Evolutionary conservation across 2,113 vertebrate genomes (phyloP).

Genomic region (Meleagris gallopavo): DNA sequence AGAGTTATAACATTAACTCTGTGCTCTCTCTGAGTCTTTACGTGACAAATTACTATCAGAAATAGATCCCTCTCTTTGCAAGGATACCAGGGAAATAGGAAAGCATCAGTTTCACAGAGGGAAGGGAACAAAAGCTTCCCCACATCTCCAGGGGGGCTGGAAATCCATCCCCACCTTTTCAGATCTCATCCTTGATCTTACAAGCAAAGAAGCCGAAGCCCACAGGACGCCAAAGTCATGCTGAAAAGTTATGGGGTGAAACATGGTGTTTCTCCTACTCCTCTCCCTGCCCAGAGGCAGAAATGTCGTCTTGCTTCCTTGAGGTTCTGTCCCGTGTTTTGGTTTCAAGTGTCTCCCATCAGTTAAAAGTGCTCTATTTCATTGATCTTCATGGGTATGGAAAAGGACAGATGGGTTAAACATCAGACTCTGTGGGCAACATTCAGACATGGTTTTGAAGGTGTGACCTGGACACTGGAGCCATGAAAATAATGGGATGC

Average conservation of each 20-base stretch:
- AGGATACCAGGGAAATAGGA: background rate
- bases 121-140: background rate
- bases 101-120: background rate
- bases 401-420: background rate
- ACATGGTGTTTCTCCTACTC: background rate
- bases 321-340: background rate
- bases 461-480: background rate
- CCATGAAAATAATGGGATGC: background rate
- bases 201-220: background rate
- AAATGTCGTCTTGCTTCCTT: background rate
- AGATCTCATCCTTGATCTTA: accelerated
- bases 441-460: background rate
- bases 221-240: background rate
- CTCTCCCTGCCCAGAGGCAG: background rate
- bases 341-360: background rate
- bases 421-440: background rate
- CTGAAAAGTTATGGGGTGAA: background rate
- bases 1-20: background rate
- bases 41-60: background rate
- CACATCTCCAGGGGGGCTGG: background rate
- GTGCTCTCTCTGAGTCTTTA: background rate
- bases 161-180: background rate
- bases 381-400: background rate
- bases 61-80: background rate
- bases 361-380: background rate